Conservation (phyloP, 2,113 vertebrate genomes). For the Axis porcinus region DNA sequence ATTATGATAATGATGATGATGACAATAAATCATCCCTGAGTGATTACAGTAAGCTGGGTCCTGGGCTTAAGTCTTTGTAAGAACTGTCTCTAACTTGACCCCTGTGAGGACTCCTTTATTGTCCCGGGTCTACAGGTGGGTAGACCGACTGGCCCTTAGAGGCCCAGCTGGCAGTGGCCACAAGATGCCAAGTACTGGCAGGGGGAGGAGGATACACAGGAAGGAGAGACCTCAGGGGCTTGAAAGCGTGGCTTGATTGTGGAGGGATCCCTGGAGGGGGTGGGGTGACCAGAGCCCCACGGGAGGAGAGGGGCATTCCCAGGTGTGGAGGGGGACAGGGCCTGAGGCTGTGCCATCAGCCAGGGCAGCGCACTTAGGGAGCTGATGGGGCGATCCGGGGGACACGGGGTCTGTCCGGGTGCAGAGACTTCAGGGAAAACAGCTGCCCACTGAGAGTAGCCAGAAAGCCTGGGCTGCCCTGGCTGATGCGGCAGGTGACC, state of each 20-base stretch:
- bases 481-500: neutral
- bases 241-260: neutral
- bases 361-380: neutral
- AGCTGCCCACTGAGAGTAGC: fast-evolving
- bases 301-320: neutral
- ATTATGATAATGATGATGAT: neutral
- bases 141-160: neutral
- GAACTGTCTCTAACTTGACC: neutral
- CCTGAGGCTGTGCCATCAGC: neutral
- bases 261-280: neutral
- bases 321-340: fast-evolving
- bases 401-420: fast-evolving
- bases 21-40: neutral
- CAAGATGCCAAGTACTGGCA: neutral
- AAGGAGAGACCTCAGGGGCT: neutral
- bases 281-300: neutral
- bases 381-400: neutral
- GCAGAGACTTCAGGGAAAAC: neutral
- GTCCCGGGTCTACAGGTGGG: neutral
- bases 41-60: neutral
- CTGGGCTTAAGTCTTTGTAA: neutral
- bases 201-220: neutral
- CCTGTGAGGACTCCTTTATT: neutral
- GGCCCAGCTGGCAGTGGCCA: neutral
- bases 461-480: neutral